phyloP scores from a whole-genome alignment of 2,797 vertebrate genomes.

The Pseudochirops cupreus region DNA sequence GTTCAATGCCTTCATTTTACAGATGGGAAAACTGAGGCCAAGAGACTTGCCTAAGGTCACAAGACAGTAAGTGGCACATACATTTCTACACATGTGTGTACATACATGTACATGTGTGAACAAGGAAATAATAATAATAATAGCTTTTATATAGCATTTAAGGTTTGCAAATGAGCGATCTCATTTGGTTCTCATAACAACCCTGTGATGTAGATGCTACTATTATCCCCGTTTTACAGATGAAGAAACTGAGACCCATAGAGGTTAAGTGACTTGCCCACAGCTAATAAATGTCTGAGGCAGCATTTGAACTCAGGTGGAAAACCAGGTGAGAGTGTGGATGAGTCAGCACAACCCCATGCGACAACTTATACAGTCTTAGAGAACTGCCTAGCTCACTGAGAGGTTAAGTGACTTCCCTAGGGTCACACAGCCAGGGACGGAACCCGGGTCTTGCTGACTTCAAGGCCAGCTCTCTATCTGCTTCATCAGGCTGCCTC shows the following conservation, averaged over 20 bases:
- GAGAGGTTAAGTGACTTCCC: neutral
- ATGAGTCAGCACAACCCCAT: no score
- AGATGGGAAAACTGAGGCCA: neutral
- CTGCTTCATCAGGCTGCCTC: neutral
- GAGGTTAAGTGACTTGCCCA: neutral
- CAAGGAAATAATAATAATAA: neutral
- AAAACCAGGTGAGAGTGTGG: neutral
- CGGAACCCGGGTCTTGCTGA: neutral
- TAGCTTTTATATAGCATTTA: neutral
- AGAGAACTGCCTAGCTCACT: neutral
- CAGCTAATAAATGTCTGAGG: neutral
- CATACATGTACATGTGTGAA: neutral
- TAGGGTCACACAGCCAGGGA: neutral
- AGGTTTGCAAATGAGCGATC: neutral
- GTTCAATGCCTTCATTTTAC: neutral
- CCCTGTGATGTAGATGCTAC: fast-evolving
- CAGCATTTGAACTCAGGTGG: neutral
- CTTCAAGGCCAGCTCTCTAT: neutral
- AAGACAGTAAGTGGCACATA: neutral
- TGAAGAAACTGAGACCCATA: slow-evolving; percentile 2
- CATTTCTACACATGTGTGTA: neutral
- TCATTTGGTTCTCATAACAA: neutral
- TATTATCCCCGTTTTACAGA: neutral
- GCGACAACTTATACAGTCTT: neutral
- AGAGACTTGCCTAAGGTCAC: neutral